Conservation (phyloP, 1,140 invertebrate genomes). For the Cherax quadricarinatus region DNA sequence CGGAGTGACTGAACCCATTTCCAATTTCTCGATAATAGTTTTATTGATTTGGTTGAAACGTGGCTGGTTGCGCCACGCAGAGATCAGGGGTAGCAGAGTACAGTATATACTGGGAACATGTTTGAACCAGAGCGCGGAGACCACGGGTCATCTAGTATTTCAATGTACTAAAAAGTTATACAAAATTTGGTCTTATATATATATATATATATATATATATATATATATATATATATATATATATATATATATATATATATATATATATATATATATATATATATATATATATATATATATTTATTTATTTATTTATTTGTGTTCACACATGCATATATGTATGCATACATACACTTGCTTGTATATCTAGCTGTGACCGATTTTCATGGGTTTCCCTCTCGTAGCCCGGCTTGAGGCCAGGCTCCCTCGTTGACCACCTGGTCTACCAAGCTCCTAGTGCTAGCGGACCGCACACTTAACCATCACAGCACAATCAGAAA, state of each 20-base stretch:
- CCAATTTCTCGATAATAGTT: not conserved
- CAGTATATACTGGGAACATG: too few relatives aligned
- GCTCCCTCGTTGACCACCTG: too few relatives aligned
- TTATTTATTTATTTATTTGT: constrained; percentile 17
- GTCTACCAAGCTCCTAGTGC: too few relatives aligned
- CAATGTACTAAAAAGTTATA: too few relatives aligned
- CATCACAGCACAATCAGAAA: too few relatives aligned
- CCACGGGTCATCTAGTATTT: too few relatives aligned
- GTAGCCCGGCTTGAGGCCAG: too few relatives aligned
- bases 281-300: constrained; percentile 18
- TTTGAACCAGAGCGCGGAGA: too few relatives aligned
- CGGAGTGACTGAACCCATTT: not conserved
- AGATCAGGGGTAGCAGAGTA: not conserved
- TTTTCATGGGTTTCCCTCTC: too few relatives aligned
- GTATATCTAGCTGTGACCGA: too few relatives aligned
- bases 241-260: constrained; percentile 5
- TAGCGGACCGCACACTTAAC: too few relatives aligned
- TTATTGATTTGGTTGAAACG: not conserved
- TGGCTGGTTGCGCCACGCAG: not conserved
- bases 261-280: not conserved
- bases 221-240: constrained; percentile 25
- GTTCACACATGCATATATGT: not conserved
- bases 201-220: not conserved
- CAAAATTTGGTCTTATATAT: not conserved
- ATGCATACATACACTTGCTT: not conserved